Evolutionary conservation across 1,140 invertebrate genomes (phyloP), one percentile per base, ranked within the genome.

Genomic region (Dinothrombium tinctorium): DNA sequence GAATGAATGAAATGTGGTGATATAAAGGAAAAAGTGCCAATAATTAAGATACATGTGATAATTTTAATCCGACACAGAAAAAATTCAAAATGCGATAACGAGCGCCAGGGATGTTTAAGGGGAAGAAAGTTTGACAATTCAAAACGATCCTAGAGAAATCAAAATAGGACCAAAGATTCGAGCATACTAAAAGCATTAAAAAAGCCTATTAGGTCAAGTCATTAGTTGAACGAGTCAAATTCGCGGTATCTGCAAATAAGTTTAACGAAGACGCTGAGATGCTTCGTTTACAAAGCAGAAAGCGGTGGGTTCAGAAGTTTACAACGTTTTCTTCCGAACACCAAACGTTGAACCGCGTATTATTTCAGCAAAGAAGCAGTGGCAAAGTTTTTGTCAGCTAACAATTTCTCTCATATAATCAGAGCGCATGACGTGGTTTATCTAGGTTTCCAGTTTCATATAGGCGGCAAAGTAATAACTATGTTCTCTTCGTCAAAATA

Each of bases 401-500:
- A 77, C 56, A 56, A 59, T 22, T 60, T 76, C 0, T 66, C 69
- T 3, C 70, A 74, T 55, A 66, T 77, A 3, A 63, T 78, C 23
- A 54, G 74, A 46, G 74, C 73, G 20, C 74, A 77, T 57, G 73
- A 77, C 57, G 65, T 74, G 39, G 68, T 73, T 11, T 39, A 32
- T 12, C 7, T 22, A 4, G 46, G 46, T 38, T 47, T 23, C 31
- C 22, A 20, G 2, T 41, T 66, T 19, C 66, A 71, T 49, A 64
- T 69, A 44, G 62, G 66, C 46, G 69, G 68, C 0, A 68, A 65
- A 52, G 53, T 73, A 15, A 50, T 74, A 14, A 74, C 70, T 4
- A 66, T 74, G 0, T 74, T 73, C 50, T 73, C 71, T 3, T 72
- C 71, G 0, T 73, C 71, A 1, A 62, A 66, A 45, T 74, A 74